Base-by-base conservation (phyloP, 1,140 invertebrate genomes). In the Cherax destructor region DNA sequence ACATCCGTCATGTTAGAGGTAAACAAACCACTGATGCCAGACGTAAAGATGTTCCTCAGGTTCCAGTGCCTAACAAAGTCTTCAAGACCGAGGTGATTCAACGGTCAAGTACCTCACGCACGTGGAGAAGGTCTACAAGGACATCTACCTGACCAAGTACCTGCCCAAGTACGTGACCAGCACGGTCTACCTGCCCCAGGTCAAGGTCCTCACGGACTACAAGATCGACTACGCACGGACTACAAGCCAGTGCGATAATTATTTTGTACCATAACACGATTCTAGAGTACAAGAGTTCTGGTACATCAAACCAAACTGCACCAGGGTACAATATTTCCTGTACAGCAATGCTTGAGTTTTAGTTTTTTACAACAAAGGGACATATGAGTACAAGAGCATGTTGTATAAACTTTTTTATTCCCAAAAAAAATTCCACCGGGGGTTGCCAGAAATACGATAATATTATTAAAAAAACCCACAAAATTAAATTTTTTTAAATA, bases 181-280 rank as follows among this genome's bases (percentile, higher is more conserved):
- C 11, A 69, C 59, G 4, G 81, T n/a, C 9, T 24, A 18, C 81
- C 21, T 41, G 24, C 18, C 61, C 30, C 24, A 47, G 18, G 30
- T 18, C 1, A 30, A 69, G 7, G 65, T 69, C 81, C 59, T 83
- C 59, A 72, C 61, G 0, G 81, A 83, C 56, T 83, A 83, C 81
- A 56, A 83, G 61, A 83, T 61, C 16, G 24, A 83, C 52, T 69
- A 83, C 81, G 59, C 30, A 69, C 56, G 9, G n/a, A 61, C 24
- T 83, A 83, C 81, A 30, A 83, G 81, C 59, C 81, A 30, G 52
- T 41, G 30, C 30, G 30, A 41, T 41, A 41, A 41, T 41, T 41
- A 41, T 41, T 41, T 41, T 41, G 30, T 41, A 41, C 30, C 30
- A 41, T 41, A 41, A 41, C 30, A 41, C 2, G 30, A 41, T 41